Evolutionary conservation across 1,140 invertebrate genomes (phyloP), one percentile per base, ranked within the genome.

Genomic region (Diplogasteroides magnus): DNA sequence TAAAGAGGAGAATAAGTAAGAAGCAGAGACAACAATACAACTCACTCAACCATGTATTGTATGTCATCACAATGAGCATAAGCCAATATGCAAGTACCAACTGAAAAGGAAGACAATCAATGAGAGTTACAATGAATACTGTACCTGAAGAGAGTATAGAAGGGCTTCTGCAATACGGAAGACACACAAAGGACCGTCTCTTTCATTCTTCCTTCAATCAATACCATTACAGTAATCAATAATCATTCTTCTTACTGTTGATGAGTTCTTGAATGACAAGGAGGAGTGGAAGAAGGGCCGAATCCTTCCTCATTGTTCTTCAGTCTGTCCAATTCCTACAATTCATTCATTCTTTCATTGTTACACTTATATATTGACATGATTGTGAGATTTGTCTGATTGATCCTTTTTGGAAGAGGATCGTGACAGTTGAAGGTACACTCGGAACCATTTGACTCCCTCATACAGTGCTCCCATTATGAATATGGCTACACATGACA

Each of bases 41-140:
- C 70, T 61, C 29, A 72, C 70, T 94, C 29, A 97, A 87, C 90
- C 91, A 97, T 23, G 90, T 89, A 82, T 97, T 97, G 87, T 94
- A 97, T 0, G 93, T 97, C 94, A 97, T 97, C 84, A 96, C 94
- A 68, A 96, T 90, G 84, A 97, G 85, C 94, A 97, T 97, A 19
- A 97, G 88, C 76, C 93, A 89, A 83, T 96, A 96, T 25, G 91
- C 93, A 31, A 94, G 83, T 1, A 90, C 88, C 65, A 96, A 89
- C 84, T 97, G 93, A 0, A 96, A 72, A 70, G n/a, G n/a, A n/a
- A n/a, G n/a, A n/a, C n/a, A n/a, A n/a, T n/a, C n/a, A n/a, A n/a
- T n/a, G n/a, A n/a, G n/a, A n/a, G n/a, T n/a, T n/a, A n/a, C n/a
- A n/a, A n/a, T n/a, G n/a, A n/a, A n/a, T n/a, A n/a, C 6, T 19